A percentile compares a stretch with the other conserved stretches of the same genome.
These are phyloP conservation scores for Eupithecia subumbrata DNA, from an alignment of 2,888 invertebrate species.

Conservation along the genomic window DNA sequence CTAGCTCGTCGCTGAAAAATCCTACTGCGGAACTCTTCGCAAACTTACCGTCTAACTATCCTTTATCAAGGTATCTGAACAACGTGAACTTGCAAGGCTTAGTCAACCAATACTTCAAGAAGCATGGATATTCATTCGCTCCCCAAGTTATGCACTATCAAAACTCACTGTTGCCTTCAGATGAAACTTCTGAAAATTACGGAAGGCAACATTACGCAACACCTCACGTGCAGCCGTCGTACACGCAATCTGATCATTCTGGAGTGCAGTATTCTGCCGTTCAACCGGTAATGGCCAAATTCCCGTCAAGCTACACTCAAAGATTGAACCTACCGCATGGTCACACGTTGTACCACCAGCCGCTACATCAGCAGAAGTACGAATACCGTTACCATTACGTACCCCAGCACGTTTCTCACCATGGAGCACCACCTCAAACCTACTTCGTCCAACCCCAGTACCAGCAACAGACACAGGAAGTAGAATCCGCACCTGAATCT, in stretches of 20 bases:
- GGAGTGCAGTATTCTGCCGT: constrained; percentile 79
- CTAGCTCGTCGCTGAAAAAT: constrained; percentile 82
- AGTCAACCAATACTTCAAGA: constrained; percentile 80
- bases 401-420: constrained; percentile 48
- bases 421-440: constrained; percentile 55
- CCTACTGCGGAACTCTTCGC: constrained; percentile 82
- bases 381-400: constrained; percentile 70
- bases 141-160: constrained; percentile 73
- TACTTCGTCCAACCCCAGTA: constrained; percentile 68
- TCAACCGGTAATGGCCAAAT: constrained; percentile 78
- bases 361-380: constrained; percentile 64
- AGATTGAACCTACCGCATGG: constrained; percentile 62
- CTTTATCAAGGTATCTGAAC: constrained; percentile 81
- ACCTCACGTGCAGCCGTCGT: constrained; percentile 72
- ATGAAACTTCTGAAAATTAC: constrained; percentile 52
- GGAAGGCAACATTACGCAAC: constrained; percentile 70
- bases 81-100: constrained; percentile 82
- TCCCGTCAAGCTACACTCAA: constrained; percentile 67
- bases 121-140: constrained; percentile 71
- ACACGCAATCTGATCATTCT: constrained; percentile 73
- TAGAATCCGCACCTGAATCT: constrained; percentile 42
- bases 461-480: constrained; percentile 56
- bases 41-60: constrained; percentile 82
- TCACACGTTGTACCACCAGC: constrained; percentile 65
- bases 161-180: constrained; percentile 51